Evolutionary conservation across 1,140 invertebrate genomes (phyloP), one percentile per base, ranked within the genome.

Genomic region (Augochlora pura): DNA sequence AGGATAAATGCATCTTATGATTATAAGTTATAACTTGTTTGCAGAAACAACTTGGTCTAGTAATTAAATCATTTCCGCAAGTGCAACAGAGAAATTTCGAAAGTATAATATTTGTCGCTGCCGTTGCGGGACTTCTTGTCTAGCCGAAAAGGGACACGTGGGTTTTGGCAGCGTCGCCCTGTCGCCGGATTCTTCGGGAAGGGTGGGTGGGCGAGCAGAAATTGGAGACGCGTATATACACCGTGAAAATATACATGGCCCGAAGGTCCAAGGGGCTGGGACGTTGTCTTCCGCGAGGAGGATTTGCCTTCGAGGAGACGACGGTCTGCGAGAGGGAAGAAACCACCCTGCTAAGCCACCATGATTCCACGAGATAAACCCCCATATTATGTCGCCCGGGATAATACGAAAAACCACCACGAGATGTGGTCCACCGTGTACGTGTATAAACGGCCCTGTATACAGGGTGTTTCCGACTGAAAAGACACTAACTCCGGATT

Each of bases 301-400:
- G 88, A 86, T 91, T 90, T 87, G 85, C 80, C 86, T 85, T 64
- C 10, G 77, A 87, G 80, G 80, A 85, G 77, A 49, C 70, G 57
- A 74, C 62, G 70, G 79, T 78, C 75, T 59, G 62, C 72, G 39
- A 59, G 70, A 57, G 82, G 82, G 74, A 87, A 81, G 75, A 74
- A 82, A 77, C 80, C 80, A 84, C 79, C 79, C 81, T 63, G 82
- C 74, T 86, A 88, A 89, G 86, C 86, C 74, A 82, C 82, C 86
- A 83, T 86, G 85, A 88, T 88, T 85, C 87, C 86, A 74, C 66
- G 70, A 86, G 87, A 89, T 88, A 88, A 89, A 87, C 75, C 75
- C 78, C 81, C 82, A 88, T 89, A 89, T 89, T 88, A 88, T 83
- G 87, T 88, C 87, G 86, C 87, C 77, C 39, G 72, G 62, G 82